Evolutionary conservation across 2,888 invertebrate species (phyloP).

Genomic region (Agrotis exclamationis): DNA sequence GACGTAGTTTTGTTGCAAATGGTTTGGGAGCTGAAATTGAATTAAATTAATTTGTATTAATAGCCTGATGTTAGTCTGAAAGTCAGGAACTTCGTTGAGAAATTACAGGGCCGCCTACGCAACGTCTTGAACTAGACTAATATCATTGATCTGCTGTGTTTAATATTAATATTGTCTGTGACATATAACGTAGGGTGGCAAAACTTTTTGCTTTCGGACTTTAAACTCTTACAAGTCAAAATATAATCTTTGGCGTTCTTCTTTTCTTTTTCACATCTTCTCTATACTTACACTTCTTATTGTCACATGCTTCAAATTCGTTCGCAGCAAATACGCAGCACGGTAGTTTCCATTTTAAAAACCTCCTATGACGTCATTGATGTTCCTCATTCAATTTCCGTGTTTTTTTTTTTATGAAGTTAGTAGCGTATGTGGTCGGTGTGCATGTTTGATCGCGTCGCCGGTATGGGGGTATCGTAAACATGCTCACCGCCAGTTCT

Average conservation of each 20-base stretch:
- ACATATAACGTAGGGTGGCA: too few relatives aligned
- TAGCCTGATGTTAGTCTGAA: neutral
- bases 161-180: too few relatives aligned
- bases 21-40: conserved; percentile 10
- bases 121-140: too few relatives aligned
- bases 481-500: conserved; percentile 62
- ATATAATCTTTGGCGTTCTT: neutral
- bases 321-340: neutral
- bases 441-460: conserved; percentile 54
- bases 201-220: too few relatives aligned
- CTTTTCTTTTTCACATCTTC: neutral
- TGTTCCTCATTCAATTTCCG: conserved; percentile 18
- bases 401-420: conserved; percentile 34
- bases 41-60: neutral
- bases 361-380: neutral
- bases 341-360: too few relatives aligned
- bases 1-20: conserved; percentile 18
- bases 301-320: neutral
- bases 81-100: neutral
- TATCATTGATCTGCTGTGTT: too few relatives aligned
- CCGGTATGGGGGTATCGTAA: conserved; percentile 65
- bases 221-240: too few relatives aligned
- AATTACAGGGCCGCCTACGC: too few relatives aligned
- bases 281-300: too few relatives aligned
- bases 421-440: conserved; percentile 45